phyloP scores from a whole-genome alignment of 1,140 invertebrate genomes.

The Camponotus floridanus region DNA sequence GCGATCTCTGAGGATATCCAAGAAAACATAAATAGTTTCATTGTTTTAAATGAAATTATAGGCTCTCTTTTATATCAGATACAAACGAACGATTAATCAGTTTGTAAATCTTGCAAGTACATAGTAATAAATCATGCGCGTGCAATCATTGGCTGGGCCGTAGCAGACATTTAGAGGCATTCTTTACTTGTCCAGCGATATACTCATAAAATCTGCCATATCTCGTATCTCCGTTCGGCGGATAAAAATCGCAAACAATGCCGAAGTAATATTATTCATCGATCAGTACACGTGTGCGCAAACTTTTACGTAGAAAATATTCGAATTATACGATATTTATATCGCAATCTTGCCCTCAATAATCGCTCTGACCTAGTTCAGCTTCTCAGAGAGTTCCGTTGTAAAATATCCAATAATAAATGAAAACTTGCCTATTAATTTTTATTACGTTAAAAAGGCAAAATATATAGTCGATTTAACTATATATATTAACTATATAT shows the following conservation, averaged over 20 bases:
- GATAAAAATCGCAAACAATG: slow-evolving; percentile 65
- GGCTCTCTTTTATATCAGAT: slow-evolving; percentile 5
- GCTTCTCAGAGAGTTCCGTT: slow-evolving; percentile 2
- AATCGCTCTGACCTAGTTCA: slow-evolving; percentile 61
- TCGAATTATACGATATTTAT: slow-evolving; percentile 35
- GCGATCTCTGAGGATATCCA: slow-evolving; percentile 16
- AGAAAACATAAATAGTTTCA: background rate
- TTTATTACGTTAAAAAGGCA: slow-evolving; percentile 31
- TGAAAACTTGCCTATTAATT: background rate
- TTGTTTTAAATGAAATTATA: too few relatives aligned
- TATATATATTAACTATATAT: background rate
- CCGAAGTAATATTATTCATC: slow-evolving; percentile 42
- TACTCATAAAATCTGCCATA: slow-evolving; percentile 66
- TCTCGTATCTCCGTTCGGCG: slow-evolving; percentile 63
- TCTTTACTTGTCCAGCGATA: slow-evolving; percentile 64
- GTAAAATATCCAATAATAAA: slow-evolving; percentile 25
- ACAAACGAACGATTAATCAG: slow-evolving; percentile 46
- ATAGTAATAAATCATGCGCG: slow-evolving; percentile 46
- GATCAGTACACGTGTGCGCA: slow-evolving; percentile 39
- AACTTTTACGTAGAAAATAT: slow-evolving; percentile 50
- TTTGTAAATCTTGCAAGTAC: slow-evolving; percentile 52
- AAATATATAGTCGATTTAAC: background rate
- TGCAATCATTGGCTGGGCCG: slow-evolving; percentile 29
- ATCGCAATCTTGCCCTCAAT: slow-evolving; percentile 1
- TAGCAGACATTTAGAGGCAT: slow-evolving; percentile 74